phyloP scores from a whole-genome alignment of 2,113 vertebrate species.

The Abramis brama region DNA sequence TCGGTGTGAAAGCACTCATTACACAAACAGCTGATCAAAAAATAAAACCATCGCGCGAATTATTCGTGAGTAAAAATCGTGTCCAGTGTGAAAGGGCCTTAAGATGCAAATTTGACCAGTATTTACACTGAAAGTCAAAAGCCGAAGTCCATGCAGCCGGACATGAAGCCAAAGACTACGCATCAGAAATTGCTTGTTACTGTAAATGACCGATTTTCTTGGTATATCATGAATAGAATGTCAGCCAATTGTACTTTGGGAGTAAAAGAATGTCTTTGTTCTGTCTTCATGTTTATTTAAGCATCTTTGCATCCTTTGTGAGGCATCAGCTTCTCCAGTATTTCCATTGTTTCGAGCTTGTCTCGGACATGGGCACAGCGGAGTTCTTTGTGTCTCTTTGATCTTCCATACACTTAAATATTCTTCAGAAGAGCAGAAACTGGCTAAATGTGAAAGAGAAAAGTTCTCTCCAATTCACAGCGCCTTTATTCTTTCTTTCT shows the following conservation, averaged over 20 bases:
- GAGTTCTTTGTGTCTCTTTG: conserved; percentile 17
- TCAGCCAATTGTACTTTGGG: background rate
- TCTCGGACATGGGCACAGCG: background rate
- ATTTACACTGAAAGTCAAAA: background rate
- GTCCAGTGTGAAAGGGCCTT: too few species aligned
- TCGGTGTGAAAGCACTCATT: too few species aligned
- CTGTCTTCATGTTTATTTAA: conserved; percentile 15
- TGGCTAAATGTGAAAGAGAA: conserved; percentile 29
- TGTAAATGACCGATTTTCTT: background rate
- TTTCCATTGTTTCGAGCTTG: conserved; percentile 12
- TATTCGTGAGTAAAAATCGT: too few species aligned
- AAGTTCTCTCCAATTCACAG: background rate
- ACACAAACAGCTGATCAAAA: too few species aligned
- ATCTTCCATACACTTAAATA: conserved; percentile 43
- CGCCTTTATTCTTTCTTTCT: conserved; percentile 14
- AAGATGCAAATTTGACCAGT: background rate
- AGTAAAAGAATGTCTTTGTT: conserved; percentile 5
- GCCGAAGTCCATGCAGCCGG: too few species aligned
- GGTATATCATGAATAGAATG: background rate
- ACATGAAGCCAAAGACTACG: background rate
- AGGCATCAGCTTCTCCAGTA: conserved; percentile 10
- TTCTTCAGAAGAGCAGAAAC: conserved; percentile 43
- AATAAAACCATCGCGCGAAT: too few species aligned
- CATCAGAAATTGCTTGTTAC: background rate
- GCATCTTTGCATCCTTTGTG: conserved; percentile 29